Percentiles rank a stretch among this genome's conserved stretches.
Evolutionary conservation across 1,140 invertebrate species (phyloP).

Genomic region (Sycophila sp.): DNA sequence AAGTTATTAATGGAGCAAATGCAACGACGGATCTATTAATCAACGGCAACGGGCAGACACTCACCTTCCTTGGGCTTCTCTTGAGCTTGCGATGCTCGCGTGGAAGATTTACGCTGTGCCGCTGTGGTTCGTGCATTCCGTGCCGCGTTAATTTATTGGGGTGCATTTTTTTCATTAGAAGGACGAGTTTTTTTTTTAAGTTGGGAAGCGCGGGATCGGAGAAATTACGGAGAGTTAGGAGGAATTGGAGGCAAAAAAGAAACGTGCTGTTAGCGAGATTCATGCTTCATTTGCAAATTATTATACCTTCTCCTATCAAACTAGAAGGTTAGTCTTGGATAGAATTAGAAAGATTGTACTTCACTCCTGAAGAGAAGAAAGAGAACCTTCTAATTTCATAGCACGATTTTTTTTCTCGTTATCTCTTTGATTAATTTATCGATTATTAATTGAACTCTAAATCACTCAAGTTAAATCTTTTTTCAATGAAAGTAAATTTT

Average conservation of each 20-base stretch:
- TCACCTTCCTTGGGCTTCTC: constrained; percentile 64
- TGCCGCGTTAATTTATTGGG: constrained; percentile 54
- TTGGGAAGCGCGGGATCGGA: constrained; percentile 16
- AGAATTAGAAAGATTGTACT: not conserved
- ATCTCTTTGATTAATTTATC: constrained; percentile 5
- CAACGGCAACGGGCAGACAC: constrained; percentile 51
- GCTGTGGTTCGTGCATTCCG: constrained; percentile 62
- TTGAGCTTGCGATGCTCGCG: constrained; percentile 60
- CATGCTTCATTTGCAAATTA: constrained; percentile 51
- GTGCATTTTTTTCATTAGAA: constrained; percentile 40
- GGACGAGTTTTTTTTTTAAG: constrained; percentile 15
- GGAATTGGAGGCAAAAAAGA: constrained; percentile 54
- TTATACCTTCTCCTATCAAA: constrained; percentile 34
- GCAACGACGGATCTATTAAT: constrained; percentile 16
- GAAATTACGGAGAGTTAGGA: constrained; percentile 3
- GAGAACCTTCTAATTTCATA: constrained; percentile 39
- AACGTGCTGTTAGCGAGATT: constrained; percentile 61
- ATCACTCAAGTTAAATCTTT: no score
- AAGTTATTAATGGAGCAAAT: not conserved
- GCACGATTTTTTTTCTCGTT: constrained; percentile 1
- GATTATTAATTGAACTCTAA: constrained; percentile 7
- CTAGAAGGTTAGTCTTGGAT: constrained; percentile 35
- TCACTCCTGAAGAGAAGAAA: not conserved
- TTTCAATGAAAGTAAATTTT: no score
- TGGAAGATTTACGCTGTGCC: constrained; percentile 62